Percentiles rank a stretch among this genome's conserved stretches.
phyloP scores from a whole-genome alignment of 2,113 vertebrate species.

The Naja naja region DNA sequence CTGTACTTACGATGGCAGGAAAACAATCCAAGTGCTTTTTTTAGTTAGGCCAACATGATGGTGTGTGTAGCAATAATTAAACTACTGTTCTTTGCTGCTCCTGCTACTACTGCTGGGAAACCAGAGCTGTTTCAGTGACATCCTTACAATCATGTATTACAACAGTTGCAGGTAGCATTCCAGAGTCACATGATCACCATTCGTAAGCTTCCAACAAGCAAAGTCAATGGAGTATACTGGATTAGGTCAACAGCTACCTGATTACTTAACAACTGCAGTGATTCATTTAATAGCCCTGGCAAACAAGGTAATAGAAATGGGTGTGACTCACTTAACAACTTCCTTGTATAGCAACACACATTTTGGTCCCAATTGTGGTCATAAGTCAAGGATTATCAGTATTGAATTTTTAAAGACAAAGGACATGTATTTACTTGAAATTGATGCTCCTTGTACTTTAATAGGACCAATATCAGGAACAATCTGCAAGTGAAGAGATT shows the following conservation, averaged over 20 bases:
- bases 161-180: neutral
- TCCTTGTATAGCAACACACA: neutral
- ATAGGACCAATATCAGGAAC: neutral
- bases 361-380: neutral
- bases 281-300: neutral
- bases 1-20: neutral
- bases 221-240: neutral
- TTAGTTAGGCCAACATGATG: too few relatives aligned
- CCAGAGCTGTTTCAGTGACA: neutral
- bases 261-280: neutral
- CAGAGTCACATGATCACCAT: neutral
- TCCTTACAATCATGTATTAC: neutral
- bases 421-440: neutral
- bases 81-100: neutral
- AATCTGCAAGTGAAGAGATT: neutral
- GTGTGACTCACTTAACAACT: neutral
- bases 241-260: neutral
- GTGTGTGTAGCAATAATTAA: neutral
- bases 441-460: neutral
- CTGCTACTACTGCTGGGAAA: neutral
- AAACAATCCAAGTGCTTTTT: neutral
- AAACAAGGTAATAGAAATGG: neutral
- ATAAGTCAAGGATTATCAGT: neutral
- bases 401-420: neutral
- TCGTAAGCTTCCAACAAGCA: neutral